Percentiles rank a stretch among this genome's conserved stretches.
These are phyloP conservation scores for Ochlodes sylvanus DNA, from an alignment of 2,888 invertebrate genomes.

Conservation along the genomic window DNA sequence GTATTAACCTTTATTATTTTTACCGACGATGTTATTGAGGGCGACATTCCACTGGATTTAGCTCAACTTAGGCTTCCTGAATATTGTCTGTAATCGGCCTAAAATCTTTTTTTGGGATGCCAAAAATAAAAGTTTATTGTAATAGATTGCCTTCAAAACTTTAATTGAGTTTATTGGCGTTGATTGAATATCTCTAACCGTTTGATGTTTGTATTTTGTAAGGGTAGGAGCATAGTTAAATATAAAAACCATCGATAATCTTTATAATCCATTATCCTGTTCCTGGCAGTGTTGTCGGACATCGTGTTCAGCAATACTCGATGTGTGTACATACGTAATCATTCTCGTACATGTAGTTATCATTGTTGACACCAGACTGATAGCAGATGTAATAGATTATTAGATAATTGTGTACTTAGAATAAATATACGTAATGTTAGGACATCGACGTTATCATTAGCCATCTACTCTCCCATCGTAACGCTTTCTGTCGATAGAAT, in stretches of 20 bases:
- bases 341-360: conserved; percentile 28
- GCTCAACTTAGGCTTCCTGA: neutral
- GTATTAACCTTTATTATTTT: neutral
- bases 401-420: conserved; percentile 27
- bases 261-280: neutral
- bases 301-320: neutral
- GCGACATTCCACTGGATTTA: conserved; percentile 8
- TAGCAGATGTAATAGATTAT: conserved; percentile 62
- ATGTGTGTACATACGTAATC: conserved; percentile 19
- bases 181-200: no score
- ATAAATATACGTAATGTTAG: conserved; percentile 12
- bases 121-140: neutral
- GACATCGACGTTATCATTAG: conserved; percentile 15
- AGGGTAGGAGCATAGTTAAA: neutral
- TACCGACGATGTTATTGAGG: neutral
- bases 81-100: neutral
- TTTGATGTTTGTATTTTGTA: neutral
- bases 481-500: conserved; percentile 26
- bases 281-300: neutral
- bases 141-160: no score
- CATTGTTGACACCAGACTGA: conserved; percentile 66
- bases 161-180: no score
- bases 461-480: conserved; percentile 12
- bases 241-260: neutral
- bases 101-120: neutral